Conservation (phyloP, 2,113 vertebrate genomes). For the Paralichthys olivaceus region DNA sequence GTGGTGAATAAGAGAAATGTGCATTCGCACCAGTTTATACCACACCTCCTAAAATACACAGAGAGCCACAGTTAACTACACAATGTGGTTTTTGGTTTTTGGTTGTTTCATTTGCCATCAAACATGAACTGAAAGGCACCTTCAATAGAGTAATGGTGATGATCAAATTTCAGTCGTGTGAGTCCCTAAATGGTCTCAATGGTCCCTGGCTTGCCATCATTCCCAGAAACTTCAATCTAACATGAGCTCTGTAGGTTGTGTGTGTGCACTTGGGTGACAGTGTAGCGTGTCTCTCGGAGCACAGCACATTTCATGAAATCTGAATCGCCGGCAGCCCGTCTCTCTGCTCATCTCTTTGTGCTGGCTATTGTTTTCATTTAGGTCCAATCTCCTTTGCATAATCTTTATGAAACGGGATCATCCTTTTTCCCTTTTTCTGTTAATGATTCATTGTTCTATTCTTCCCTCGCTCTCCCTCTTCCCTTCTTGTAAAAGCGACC, state of each 20-base stretch:
- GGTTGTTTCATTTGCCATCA: constrained; percentile 14
- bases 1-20: constrained; percentile 13
- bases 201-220: background rate
- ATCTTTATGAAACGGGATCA: constrained; percentile 26
- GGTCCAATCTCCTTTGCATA: constrained; percentile 32
- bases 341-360: background rate
- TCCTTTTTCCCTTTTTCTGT: constrained; percentile 7
- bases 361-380: constrained; percentile 3
- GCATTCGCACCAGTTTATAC: constrained; percentile 15
- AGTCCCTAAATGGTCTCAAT: no score
- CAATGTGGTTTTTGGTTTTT: background rate
- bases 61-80: background rate
- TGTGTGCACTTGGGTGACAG: background rate
- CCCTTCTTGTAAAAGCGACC: background rate
- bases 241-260: background rate
- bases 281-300: background rate
- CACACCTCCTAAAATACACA: constrained; percentile 19
- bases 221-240: constrained; percentile 1
- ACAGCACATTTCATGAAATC: constrained; percentile 6
- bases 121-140: background rate
- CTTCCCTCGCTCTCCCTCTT: background rate
- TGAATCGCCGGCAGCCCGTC: background rate
- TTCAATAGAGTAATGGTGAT: background rate
- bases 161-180: no score
- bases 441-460: constrained; percentile 17